Evolutionary conservation across 2,888 invertebrate species (phyloP), one percentile per base, ranked within the genome.

Genomic region (Drosophila birchii): DNA sequence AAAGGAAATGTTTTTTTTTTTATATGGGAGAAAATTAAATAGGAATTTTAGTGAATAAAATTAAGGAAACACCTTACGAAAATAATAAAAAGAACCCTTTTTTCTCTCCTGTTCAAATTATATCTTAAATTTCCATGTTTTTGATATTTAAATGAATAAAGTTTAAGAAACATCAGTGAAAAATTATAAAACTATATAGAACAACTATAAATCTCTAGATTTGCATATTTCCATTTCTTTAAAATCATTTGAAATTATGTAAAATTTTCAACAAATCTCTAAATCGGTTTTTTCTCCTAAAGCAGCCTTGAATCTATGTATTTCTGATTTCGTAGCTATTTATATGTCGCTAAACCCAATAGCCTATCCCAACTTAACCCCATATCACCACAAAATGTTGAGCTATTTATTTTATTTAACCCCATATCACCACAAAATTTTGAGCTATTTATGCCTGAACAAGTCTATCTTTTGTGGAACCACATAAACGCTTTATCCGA

Each of bases 401-500:
- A 56, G 34, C 20, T 66, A 57, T 68, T 67, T 67, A 67, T 56
- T n/a, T n/a, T n/a, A n/a, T n/a, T 32, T n/a, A 14, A 23, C 9
- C 44, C 8, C n/a, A 38, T 34, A 45, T 12, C 4, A 11, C 32
- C 45, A 38, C 29, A 56, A 41, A 29, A 20, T 47, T 34, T 47
- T n/a, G 2, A 56, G 34, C 20, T 66, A 57, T 68, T 67, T 67
- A 67, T 56, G 67, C 67, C 29, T 29, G 14, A 39, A 20, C 54
- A 41, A 67, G 66, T 64, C 66, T 36, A 41, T 67, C 55, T 66
- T 66, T 66, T 49, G 66, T 41, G 66, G 55, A 34, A 39, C 55
- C 55, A 36, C 67, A 67, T 68, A 66, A 68, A 66, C 49, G 67
- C 56, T 66, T 67, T 57, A 68, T 41, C 36, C 20, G 36, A 47